phyloP scores from a whole-genome alignment of 2,113 vertebrate genomes.

The Micromys minutus region DNA sequence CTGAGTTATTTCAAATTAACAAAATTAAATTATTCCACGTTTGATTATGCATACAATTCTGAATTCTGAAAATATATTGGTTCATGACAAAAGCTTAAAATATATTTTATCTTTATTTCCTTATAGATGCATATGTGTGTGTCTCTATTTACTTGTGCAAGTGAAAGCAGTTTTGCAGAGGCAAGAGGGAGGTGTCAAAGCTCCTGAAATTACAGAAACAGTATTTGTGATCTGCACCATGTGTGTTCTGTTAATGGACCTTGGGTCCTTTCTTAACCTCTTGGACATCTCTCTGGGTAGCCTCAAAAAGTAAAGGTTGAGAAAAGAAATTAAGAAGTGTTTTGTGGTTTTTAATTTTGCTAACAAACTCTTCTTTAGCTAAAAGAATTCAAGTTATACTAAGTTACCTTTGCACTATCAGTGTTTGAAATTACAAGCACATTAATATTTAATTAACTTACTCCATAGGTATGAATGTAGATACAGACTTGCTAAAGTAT shows the following conservation, averaged over 20 bases:
- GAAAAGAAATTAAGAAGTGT: background rate
- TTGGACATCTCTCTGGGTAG: no score
- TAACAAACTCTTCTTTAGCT: slow-evolving; percentile 72
- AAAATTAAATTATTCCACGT: background rate
- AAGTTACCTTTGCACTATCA: slow-evolving; percentile 37
- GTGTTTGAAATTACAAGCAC: slow-evolving; percentile 49
- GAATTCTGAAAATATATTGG: slow-evolving; percentile 50
- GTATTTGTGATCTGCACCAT: background rate
- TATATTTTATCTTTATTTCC: background rate
- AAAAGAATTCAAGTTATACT: slow-evolving; percentile 56
- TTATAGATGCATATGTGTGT: no score
- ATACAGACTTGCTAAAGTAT: background rate
- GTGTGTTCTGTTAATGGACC: background rate
- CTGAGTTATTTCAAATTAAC: background rate
- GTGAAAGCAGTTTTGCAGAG: background rate
- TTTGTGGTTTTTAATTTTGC: slow-evolving; percentile 58
- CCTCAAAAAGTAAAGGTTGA: background rate
- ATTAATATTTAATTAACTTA: slow-evolving; percentile 68
- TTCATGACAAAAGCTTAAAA: slow-evolving; percentile 40
- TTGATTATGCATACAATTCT: slow-evolving; percentile 38
- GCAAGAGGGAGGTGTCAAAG: background rate
- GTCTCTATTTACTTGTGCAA: background rate
- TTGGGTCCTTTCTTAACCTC: background rate
- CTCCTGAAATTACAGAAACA: no score
- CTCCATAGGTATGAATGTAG: background rate